These are phyloP conservation scores for Theristus sp. DNA, from an alignment of 2,888 invertebrate genomes.

Conservation along the genomic window DNA sequence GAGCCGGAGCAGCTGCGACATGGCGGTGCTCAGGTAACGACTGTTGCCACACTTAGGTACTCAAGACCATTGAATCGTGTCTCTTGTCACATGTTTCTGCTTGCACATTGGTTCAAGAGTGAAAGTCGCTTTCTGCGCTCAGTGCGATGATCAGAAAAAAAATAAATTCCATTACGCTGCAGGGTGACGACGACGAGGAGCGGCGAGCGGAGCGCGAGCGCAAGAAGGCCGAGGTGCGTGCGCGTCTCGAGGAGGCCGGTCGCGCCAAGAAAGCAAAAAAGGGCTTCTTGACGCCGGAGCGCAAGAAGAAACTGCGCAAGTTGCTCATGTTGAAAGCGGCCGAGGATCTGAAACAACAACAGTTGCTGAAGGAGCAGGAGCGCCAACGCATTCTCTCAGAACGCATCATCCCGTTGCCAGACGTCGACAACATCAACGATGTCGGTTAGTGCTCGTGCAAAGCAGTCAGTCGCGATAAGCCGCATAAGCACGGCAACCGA, in stretches of 20 bases:
- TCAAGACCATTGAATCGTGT: background rate
- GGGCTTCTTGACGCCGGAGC: conserved; percentile 98
- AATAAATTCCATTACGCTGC: background rate
- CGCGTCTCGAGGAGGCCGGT: conserved; percentile 94
- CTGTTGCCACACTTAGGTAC: background rate
- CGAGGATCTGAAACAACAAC: conserved; percentile 97
- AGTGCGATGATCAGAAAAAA: no score
- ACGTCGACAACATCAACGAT: conserved; percentile 58
- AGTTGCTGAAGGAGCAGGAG: conserved; percentile 93
- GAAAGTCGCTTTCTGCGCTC: no score
- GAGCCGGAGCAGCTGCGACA: conserved; percentile 10
- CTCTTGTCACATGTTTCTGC: no score
- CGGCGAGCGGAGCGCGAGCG: conserved; percentile 83
- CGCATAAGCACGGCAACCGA: no score
- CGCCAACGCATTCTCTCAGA: conserved; percentile 90
- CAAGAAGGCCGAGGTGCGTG: conserved; percentile 95
- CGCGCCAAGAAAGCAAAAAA: conserved; percentile 91
- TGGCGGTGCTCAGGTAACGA: conserved; percentile 14
- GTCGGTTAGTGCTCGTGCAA: conserved; percentile 81
- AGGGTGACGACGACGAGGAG: background rate
- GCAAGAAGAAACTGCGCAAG: conserved; percentile 97
- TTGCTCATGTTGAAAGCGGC: conserved; percentile 99
- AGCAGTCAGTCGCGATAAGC: no score
- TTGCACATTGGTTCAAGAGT: no score
- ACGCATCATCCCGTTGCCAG: conserved; percentile 70